Percentiles rank a stretch among this genome's conserved stretches.
Conservation (phyloP, 2,113 vertebrate genomes). For the Platysteira castanea region DNA sequence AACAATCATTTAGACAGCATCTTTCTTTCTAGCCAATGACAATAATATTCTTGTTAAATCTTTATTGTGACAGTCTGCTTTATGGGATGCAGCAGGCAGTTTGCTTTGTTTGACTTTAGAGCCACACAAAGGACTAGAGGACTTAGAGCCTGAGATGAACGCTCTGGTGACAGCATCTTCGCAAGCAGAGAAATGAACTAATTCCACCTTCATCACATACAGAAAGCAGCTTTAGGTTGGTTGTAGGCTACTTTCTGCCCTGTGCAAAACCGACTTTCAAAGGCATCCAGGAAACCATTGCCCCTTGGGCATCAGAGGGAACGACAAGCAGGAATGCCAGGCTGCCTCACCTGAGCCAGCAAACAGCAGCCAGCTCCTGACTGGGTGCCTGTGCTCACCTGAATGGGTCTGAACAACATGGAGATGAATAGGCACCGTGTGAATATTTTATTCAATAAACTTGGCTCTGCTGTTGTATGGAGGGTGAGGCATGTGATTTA, state of each 20-base stretch:
- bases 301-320: neutral
- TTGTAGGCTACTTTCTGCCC: neutral
- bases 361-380: neutral
- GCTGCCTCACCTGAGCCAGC: neutral
- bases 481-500: slow-evolving; percentile 58
- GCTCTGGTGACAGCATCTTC: neutral
- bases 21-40: slow-evolving; percentile 22
- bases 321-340: neutral
- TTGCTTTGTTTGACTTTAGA: neutral
- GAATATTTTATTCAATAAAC: slow-evolving; percentile 46
- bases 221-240: neutral
- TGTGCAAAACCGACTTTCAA: neutral
- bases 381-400: slow-evolving; percentile 29
- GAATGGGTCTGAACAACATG: neutral
- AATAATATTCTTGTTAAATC: slow-evolving; percentile 43
- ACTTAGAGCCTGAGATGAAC: neutral
- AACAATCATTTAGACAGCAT: slow-evolving; percentile 59
- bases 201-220: neutral
- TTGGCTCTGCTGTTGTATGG: slow-evolving; percentile 4
- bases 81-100: neutral
- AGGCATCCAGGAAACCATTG: neutral
- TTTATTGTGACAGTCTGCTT: slow-evolving; percentile 1
- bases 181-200: neutral
- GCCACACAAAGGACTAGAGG: neutral
- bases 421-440: slow-evolving; percentile 39